Evolutionary conservation across 2,888 invertebrate species (phyloP), one percentile per base, ranked within the genome.

Genomic region (Steromphala cineraria): DNA sequence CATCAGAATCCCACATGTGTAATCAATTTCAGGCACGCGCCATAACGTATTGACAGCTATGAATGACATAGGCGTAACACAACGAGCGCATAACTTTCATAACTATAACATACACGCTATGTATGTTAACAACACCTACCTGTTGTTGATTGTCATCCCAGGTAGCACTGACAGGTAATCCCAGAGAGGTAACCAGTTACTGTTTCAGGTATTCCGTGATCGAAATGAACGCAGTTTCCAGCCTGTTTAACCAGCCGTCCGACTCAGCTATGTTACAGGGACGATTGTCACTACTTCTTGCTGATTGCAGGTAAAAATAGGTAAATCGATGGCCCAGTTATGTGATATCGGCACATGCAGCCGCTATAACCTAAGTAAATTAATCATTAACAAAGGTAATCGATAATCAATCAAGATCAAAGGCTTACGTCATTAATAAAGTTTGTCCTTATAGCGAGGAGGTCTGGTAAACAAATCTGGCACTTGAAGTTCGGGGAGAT

Each of bases 281-380:
- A 28, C 62, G 62, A 24, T 28, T 62, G 62, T 62, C 62, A 62
- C 62, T 62, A 24, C 28, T 28, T 62, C 28, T 62, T 28, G 62
- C 62, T 62, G 62, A 62, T 62, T 62, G 28, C 28, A 28, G 62
- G 28, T 62, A 62, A 62, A 62, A 62, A 62, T 62, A 62, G 24
- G 62, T 62, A 62, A 62, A 62, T 62, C 62, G 62, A 62, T 62
- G 62, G 24, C 62, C 62, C 62, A 62, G 28, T 62, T 62, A 24
- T 62, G 62, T 19, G 28, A 24, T 62, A 3, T 28, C 19, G 28
- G 62, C 24, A 62, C 24, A 28, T 62, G 24, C 28, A 28, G 15
- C 62, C 17, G 62, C 15, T 28, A 24, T 62, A 13, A 62, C 62
- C 24, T 62, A 28, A 62, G 62, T 62, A 21, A 46, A 62, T 62